Base-by-base conservation (phyloP, 2,797 vertebrate genomes). In the Helicolenus hilgendorfi region DNA sequence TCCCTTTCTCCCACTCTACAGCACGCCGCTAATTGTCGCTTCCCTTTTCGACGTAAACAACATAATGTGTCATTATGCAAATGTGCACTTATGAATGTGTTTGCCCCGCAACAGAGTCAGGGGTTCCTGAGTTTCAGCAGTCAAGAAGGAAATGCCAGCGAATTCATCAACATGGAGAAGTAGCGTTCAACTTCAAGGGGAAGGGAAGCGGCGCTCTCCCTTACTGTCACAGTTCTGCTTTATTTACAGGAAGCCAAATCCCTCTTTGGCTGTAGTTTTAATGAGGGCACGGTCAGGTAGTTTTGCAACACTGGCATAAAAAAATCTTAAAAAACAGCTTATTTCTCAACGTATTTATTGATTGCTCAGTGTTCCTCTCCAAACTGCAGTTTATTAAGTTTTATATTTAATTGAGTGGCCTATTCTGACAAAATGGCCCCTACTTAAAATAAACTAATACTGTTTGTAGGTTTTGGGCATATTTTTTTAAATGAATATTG, bases 31-130 rank as follows among this genome's bases (percentile, higher is more conserved):
- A 95, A 95, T 96, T 94, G 85, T 70, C 20, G 24, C 79, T 91
- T 94, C 77, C 83, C 65, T 86, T 92, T 87, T 85, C 18, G 18
- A 72, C 68, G 79, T 93, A 92, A 94, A 96, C 94, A 95, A 55
- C 82, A 87, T 92, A 94, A 93, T 93, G 70, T 92, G 90, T 91
- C 88, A 94, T 96, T 92, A 96, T 95, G 92, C 92, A 94, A 95
- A 96, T 94, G 76, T 53, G 5, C 60, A 85, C 85, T 91, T 90
- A 63, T 56, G 68, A 91, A 88, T 86, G 81, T 26, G 63, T 87
- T 89, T 85, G 65, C 68, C 72, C 82, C 53, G 55, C 81, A 45
- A 84, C 55, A 0, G 65, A 86, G 89, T 87, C 80, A 75, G 73
- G 76, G 72, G 67, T 68, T 80, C 49, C 58, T 76, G 56, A 63